Evolutionary conservation across 92 coral and sea anemone genomes (phyloP), one percentile per base, ranked within the genome.

Genomic region (Siderastrea radians): DNA sequence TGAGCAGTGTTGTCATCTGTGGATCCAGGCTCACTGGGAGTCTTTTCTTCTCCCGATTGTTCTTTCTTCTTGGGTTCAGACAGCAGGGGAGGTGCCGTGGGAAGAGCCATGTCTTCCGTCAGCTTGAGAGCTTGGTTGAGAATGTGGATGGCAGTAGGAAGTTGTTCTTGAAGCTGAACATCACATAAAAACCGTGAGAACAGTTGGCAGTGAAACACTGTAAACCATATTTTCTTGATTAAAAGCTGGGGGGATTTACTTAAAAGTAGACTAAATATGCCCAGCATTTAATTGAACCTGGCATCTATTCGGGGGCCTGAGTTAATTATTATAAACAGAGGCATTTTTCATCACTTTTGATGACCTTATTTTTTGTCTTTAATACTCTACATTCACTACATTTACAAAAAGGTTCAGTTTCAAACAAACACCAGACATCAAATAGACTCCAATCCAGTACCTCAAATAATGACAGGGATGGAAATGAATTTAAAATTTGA

Each of bases 91-190:
- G 89, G 89, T 0, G 68, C 77, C 6, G 80, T 12, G 8, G 96
- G 98, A 10, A 95, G 78, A 53, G 72, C 61, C 58, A 95, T 79
- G 90, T 95, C 94, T 10, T 95, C 92, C 47, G 91, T 79, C 62
- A 94, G 75, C 10, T 51, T 7, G 15, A 91, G 84, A 63, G 94
- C 96, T 86, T 95, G 94, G 63, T 93, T 85, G 38, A 95, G 92
- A 46, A 93, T 87, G 13, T 88, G 55, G 57, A 95, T 80, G 13
- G 94, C 88, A 10, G 88, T 75, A 15, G 93, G 78, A 7, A 93
- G 92, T 76, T 93, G 91, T 15, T 91, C 96, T 80, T 91, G 91
- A 68, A 95, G 95, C 98, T 95, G 88, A 4, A 1, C 1, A 53
- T 45, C 49, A 88, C 60, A 70, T 43, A 65, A 52, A 82, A 46